Percentiles rank a stretch among this genome's conserved stretches.
These are phyloP conservation scores for Thunnus maccoyii DNA, from an alignment of 2,113 vertebrate species.

Conservation along the genomic window DNA sequence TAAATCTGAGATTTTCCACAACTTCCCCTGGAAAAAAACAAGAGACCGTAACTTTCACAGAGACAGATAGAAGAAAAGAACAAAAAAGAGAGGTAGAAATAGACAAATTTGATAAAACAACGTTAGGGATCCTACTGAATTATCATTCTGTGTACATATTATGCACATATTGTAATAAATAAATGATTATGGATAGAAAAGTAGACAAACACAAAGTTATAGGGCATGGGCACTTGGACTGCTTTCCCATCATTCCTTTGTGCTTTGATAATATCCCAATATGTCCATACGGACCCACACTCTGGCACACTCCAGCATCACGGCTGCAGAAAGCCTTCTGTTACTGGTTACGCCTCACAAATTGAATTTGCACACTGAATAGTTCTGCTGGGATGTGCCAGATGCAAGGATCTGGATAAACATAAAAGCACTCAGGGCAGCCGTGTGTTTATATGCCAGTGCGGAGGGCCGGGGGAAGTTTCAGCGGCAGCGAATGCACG, in stretches of 20 bases:
- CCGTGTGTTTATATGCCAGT: constrained; percentile 73
- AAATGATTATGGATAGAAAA: not conserved
- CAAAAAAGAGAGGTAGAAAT: not conserved
- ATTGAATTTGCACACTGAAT: constrained; percentile 79
- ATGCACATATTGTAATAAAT: constrained; percentile 9
- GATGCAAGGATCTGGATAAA: constrained; percentile 80
- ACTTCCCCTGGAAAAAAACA: constrained; percentile 37
- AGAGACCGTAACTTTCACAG: constrained; percentile 29
- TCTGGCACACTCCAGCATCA: constrained; percentile 65
- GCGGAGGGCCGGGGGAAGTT: constrained; percentile 37
- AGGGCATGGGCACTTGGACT: constrained; percentile 32
- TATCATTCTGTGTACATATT: not conserved
- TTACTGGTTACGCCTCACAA: constrained; percentile 73
- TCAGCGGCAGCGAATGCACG: not conserved
- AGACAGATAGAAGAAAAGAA: constrained; percentile 25
- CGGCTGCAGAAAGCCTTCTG: constrained; percentile 67
- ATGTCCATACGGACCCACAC: constrained; percentile 38
- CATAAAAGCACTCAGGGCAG: constrained; percentile 75
- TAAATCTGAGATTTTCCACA: constrained; percentile 55
- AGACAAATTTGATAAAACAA: not conserved
- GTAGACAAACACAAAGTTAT: constrained; percentile 3
- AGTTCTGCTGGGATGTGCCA: constrained; percentile 72
- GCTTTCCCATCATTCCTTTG: constrained; percentile 47
- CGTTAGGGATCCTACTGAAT: not conserved
- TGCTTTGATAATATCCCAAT: constrained; percentile 69